Conservation (phyloP, 2,113 vertebrate genomes). For the Athene cunicularia region DNA sequence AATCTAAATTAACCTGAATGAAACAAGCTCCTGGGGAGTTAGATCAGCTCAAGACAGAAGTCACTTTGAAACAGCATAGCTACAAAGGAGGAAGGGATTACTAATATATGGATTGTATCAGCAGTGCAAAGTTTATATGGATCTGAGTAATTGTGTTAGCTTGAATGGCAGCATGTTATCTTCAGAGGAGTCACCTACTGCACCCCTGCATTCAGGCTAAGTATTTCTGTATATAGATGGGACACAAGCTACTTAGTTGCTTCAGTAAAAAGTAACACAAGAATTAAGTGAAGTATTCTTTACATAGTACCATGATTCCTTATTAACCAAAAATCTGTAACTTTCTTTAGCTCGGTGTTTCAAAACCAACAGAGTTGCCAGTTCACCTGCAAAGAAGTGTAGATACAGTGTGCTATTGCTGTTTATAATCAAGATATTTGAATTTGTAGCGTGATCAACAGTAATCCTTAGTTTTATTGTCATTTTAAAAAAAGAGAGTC, state of each 20-base stretch:
- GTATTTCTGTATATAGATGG: neutral
- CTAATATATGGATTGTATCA: neutral
- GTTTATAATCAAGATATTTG: neutral
- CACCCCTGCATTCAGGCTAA: neutral
- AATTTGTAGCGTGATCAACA: neutral
- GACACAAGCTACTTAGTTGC: neutral
- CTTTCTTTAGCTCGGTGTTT: neutral
- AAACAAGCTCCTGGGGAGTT: neutral
- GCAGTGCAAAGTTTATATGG: neutral
- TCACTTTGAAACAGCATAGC: neutral
- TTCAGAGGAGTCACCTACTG: neutral
- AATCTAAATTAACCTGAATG: neutral
- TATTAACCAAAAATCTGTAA: neutral
- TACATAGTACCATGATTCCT: neutral
- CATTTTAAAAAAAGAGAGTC: neutral
- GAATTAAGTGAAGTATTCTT: neutral
- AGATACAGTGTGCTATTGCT: neutral
- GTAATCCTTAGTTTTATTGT: neutral
- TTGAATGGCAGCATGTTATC: neutral
- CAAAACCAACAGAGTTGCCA: neutral
- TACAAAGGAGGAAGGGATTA: neutral
- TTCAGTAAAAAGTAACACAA: neutral
- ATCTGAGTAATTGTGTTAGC: neutral
- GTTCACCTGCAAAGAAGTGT: neutral
- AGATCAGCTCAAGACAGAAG: neutral